Evolutionary conservation across 2,797 vertebrate species (phyloP).

Genomic region (Odontamblyopus lacepedii): DNA sequence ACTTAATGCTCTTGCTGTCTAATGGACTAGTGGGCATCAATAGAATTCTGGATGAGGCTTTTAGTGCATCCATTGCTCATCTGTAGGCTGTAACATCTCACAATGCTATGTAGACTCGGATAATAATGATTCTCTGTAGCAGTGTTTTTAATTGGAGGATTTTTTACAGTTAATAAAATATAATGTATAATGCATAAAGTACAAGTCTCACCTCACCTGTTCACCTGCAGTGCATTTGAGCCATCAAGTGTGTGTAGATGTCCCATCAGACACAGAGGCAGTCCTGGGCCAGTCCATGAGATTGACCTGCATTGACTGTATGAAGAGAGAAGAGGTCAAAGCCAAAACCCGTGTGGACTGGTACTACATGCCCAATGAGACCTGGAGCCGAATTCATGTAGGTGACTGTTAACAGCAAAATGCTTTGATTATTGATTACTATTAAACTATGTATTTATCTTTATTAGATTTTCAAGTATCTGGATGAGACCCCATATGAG

Average conservation of each 20-base stretch:
- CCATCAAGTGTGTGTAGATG: slow-evolving; percentile 89
- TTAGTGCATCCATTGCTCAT: slow-evolving; percentile 33
- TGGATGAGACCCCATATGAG: rapidly evolving
- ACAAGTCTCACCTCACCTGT: slow-evolving; percentile 2
- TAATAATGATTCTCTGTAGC: too few species aligned
- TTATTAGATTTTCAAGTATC: slow-evolving; percentile 63
- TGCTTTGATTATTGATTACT: not conserved
- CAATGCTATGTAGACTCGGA: too few species aligned
- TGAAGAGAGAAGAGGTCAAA: slow-evolving; percentile 91
- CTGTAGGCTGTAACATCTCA: slow-evolving; percentile 10
- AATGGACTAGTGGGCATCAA: slow-evolving; percentile 37
- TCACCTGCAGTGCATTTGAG: slow-evolving; percentile 76
- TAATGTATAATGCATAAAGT: not conserved
- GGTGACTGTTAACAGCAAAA: slow-evolving; percentile 21
- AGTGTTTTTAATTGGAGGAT: not conserved
- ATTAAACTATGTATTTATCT: slow-evolving; percentile 11
- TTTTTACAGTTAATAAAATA: not conserved
- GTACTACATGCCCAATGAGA: slow-evolving; percentile 76
- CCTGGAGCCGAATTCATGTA: slow-evolving; percentile 48
- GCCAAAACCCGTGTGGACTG: slow-evolving; percentile 86
- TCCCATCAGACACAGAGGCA: slow-evolving; percentile 86
- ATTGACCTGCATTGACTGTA: slow-evolving; percentile 91
- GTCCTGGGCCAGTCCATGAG: slow-evolving; percentile 85
- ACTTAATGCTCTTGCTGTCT: slow-evolving; percentile 31
- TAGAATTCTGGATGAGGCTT: slow-evolving; percentile 36